Evolutionary conservation across 2,797 vertebrate species (phyloP).

Genomic region (Gadopsis marmoratus): DNA sequence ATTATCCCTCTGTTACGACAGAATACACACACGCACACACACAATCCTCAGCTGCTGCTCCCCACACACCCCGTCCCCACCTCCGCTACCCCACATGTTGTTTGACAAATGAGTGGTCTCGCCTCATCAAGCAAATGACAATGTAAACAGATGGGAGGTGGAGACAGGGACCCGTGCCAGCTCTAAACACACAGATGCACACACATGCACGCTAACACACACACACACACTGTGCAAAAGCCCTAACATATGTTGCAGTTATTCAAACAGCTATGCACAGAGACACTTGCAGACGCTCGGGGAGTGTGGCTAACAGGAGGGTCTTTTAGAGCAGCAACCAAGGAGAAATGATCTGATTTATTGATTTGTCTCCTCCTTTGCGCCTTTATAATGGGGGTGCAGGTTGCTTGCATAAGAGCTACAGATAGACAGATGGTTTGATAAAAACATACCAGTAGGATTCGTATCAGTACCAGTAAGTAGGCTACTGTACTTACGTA

Average conservation of each 20-base stretch:
- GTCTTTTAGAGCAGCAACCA: conserved; percentile 43
- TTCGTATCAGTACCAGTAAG: too few relatives aligned
- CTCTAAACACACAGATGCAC: conserved; percentile 49
- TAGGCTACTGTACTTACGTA: background rate
- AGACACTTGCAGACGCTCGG: conserved; percentile 60
- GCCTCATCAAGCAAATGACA: conserved; percentile 84
- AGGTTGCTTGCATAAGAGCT: background rate
- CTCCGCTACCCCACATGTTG: conserved; percentile 78
- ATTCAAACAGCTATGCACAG: conserved; percentile 56
- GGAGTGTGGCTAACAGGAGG: conserved; percentile 55
- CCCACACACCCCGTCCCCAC: conserved; percentile 42
- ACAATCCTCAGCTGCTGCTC: conserved; percentile 61
- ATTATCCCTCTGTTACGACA: conserved; percentile 73
- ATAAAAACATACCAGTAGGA: background rate
- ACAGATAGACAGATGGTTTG: conserved; percentile 14
- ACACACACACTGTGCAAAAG: conserved; percentile 46
- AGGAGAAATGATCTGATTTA: conserved; percentile 60
- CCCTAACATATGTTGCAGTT: conserved; percentile 75
- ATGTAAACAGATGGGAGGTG: conserved; percentile 85
- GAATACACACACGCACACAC: conserved; percentile 40
- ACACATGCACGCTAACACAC: conserved; percentile 16
- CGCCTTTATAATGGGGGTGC: conserved; percentile 15
- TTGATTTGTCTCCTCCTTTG: conserved; percentile 57
- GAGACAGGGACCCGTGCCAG: conserved; percentile 75
- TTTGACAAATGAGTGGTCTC: conserved; percentile 86